Evolutionary conservation across 1,140 invertebrate species (phyloP), one percentile per base, ranked within the genome.

Genomic region (Parapsyche elsis): DNA sequence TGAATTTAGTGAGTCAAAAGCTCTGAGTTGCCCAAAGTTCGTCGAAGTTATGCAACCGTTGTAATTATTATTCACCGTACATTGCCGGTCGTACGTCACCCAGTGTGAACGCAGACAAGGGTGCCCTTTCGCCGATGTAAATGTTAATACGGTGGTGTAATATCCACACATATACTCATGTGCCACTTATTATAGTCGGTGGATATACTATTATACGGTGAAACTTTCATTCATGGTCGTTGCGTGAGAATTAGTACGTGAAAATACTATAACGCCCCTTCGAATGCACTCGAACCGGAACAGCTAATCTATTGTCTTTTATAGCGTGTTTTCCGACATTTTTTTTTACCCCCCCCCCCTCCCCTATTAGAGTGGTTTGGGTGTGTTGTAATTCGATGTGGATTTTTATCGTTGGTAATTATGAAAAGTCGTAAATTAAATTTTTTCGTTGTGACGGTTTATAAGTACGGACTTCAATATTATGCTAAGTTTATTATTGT

Each of bases 291-390:
- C 21, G 30, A 46, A 45, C 71, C 71, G 71, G 30, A 73, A 73
- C 71, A 38, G 71, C 44, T 49, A 73, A 73, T 73, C 71, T 38
- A 73, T 73, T 73, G 71, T 73, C 71, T 46, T 73, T 67, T 67
- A 67, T 67, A 9, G 64, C 64, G 64, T 67, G 64, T 67, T 67
- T 67, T 53, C 16, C 23, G 14, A 30, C 64, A 26, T 26, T 67
- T 67, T 26, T 67, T 5, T 12, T 14, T 4, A 14, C 16, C 49
- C 10, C 45, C 45, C 45, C 45, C 45, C 45, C 45, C 5, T 46
- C 45, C 45, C 10, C 49, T 16, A 10, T 14, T 53, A 4, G 10
- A 12, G 49, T 53, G 49, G n/a, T n/a, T n/a, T 53, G 49, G 10
- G 49, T 53, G 49, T 53, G 49, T 67, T 23, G 64, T 67, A 24